Percentiles rank a stretch among this genome's conserved stretches.
Conservation (phyloP, 2,797 vertebrate genomes). For the Gastrophryne carolinensis region DNA sequence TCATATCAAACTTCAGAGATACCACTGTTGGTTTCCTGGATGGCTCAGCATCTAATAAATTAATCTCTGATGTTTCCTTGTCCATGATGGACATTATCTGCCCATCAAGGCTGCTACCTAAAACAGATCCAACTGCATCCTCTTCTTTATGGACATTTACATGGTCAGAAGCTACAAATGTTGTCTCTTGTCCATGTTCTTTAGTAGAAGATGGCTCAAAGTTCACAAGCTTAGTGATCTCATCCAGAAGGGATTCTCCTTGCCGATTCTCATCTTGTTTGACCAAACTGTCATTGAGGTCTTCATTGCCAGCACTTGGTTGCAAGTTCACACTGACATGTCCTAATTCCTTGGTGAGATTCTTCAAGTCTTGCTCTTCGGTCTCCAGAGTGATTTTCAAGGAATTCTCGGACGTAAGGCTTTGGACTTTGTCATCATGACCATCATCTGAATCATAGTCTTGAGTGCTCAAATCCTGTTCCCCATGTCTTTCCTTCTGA, state of each 20-base stretch:
- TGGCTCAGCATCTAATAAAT: neutral
- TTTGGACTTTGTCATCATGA: neutral
- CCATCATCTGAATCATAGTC: neutral
- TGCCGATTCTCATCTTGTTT: neutral
- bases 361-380: neutral
- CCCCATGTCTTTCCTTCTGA: neutral
- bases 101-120: neutral
- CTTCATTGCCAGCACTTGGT: neutral
- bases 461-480: neutral
- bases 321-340: neutral
- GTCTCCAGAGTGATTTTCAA: neutral
- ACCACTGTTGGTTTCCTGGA: neutral
- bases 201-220: neutral
- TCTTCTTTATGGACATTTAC: neutral
- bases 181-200: neutral
- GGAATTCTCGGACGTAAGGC: neutral
- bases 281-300: neutral
- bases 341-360: neutral
- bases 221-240: neutral
- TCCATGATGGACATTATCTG: too few relatives aligned
- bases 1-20: neutral
- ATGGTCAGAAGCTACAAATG: neutral
- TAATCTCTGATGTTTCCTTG: neutral
- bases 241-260: neutral
- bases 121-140: too few relatives aligned